These are phyloP conservation scores for Petrophora chlorosata DNA, from an alignment of 2,888 invertebrate species.

Conservation along the genomic window DNA sequence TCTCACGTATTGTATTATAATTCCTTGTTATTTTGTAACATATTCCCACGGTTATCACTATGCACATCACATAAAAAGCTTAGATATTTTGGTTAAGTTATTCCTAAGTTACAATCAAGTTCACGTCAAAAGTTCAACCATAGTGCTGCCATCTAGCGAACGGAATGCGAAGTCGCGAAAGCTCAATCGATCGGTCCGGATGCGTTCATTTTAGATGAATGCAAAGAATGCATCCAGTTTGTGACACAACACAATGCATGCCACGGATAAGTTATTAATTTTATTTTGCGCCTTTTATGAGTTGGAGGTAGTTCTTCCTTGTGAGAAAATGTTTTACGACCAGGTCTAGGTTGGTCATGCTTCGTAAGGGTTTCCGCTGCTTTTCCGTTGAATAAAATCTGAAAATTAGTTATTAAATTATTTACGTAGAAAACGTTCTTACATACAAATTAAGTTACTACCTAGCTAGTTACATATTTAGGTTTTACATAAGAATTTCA, in stretches of 20 bases:
- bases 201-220: constrained; percentile 55
- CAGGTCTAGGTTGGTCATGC: constrained; percentile 58
- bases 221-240: constrained; percentile 56
- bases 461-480: constrained; percentile 4
- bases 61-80: constrained; percentile 73
- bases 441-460: too few species aligned
- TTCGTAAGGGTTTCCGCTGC: constrained; percentile 45
- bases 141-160: constrained; percentile 66
- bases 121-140: constrained; percentile 82
- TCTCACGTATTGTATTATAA: constrained; percentile 62
- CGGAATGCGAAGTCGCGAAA: constrained; percentile 64
- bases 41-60: constrained; percentile 66
- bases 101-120: constrained; percentile 76
- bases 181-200: constrained; percentile 67
- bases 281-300: constrained; percentile 49
- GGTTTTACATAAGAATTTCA: too few species aligned
- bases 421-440: too few species aligned
- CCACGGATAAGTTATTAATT: constrained; percentile 26
- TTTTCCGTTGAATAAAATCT: constrained; percentile 28
- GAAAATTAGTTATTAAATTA: too few species aligned
- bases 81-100: constrained; percentile 80
- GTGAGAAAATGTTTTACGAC: constrained; percentile 61
- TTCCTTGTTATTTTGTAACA: constrained; percentile 51
- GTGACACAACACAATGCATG: constrained; percentile 29
- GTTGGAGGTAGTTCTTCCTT: constrained; percentile 55